Percentiles rank a stretch among this genome's conserved stretches.
Conservation (phyloP, 2,888 invertebrate genomes). For the Leptura quadrifasciata region DNA sequence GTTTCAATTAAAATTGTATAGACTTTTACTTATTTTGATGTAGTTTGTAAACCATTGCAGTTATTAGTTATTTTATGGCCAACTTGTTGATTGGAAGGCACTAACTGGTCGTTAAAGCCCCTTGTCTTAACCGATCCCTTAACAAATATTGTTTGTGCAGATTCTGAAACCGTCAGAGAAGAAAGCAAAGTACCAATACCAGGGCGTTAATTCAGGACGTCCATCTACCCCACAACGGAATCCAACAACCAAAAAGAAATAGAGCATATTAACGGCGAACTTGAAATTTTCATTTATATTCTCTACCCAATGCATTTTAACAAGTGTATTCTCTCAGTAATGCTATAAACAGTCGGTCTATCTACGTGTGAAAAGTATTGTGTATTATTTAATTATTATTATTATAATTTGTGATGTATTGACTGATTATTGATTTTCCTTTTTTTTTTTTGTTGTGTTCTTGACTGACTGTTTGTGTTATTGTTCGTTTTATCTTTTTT, state of each 20-base stretch:
- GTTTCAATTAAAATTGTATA: no score
- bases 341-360: conserved; percentile 61
- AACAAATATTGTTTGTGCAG: conserved; percentile 74
- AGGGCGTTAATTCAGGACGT: conserved; percentile 90
- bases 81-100: no score
- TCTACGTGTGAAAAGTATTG: conserved; percentile 61
- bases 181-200: conserved; percentile 99
- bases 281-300: conserved; percentile 54
- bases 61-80: no score
- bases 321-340: conserved; percentile 57
- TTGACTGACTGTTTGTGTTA: conserved; percentile 43
- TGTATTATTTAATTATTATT: conserved; percentile 62
- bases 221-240: conserved; percentile 88
- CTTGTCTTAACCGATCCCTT: not conserved
- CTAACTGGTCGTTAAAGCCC: no score
- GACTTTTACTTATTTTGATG: no score
- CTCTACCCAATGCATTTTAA: conserved; percentile 55
- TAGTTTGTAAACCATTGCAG: no score
- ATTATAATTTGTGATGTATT: conserved; percentile 54
- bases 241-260: conserved; percentile 84
- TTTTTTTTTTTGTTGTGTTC: conserved; percentile 29
- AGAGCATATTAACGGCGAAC: conserved; percentile 49
- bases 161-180: conserved; percentile 99
- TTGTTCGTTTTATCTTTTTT: conserved; percentile 41
- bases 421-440: conserved; percentile 48